A percentile compares a stretch with the other conserved stretches of the same genome.
Conservation (phyloP, 2,888 invertebrate genomes). For the Ctenicera cuprea region DNA sequence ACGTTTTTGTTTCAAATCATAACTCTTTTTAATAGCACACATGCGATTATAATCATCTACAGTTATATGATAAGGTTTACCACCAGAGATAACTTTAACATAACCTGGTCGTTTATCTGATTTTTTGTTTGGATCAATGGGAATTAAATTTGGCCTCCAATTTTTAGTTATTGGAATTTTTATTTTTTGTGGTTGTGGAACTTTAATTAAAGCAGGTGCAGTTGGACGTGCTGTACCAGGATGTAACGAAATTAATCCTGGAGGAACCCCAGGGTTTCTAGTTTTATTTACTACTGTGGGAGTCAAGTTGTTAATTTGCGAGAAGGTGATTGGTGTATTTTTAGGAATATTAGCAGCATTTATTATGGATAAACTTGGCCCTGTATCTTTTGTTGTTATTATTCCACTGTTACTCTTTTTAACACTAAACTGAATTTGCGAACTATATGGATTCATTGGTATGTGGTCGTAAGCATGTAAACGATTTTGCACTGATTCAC, state of each 20-base stretch:
- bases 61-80: constrained; percentile 87
- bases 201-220: constrained; percentile 64
- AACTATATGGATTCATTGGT: constrained; percentile 56
- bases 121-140: constrained; percentile 73
- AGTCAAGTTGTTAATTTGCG: constrained; percentile 66
- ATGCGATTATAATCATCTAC: constrained; percentile 87
- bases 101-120: constrained; percentile 74
- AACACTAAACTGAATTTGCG: constrained; percentile 26
- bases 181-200: constrained; percentile 70
- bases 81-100: constrained; percentile 85
- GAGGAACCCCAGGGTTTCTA: constrained; percentile 62
- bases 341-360: constrained; percentile 68
- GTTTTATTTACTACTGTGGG: constrained; percentile 46
- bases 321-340: constrained; percentile 68
- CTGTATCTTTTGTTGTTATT: constrained; percentile 58
- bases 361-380: constrained; percentile 56
- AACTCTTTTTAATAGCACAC: constrained; percentile 82
- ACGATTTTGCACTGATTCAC: constrained; percentile 86
- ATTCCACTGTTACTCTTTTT: constrained; percentile 63
- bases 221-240: constrained; percentile 65
- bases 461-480: constrained; percentile 85
- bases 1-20: constrained; percentile 72
- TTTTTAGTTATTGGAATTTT: constrained; percentile 77
- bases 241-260: constrained; percentile 69
- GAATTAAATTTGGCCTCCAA: constrained; percentile 84